phyloP scores from a whole-genome alignment of 2,113 vertebrate species.

The Sebastes fasciatus region DNA sequence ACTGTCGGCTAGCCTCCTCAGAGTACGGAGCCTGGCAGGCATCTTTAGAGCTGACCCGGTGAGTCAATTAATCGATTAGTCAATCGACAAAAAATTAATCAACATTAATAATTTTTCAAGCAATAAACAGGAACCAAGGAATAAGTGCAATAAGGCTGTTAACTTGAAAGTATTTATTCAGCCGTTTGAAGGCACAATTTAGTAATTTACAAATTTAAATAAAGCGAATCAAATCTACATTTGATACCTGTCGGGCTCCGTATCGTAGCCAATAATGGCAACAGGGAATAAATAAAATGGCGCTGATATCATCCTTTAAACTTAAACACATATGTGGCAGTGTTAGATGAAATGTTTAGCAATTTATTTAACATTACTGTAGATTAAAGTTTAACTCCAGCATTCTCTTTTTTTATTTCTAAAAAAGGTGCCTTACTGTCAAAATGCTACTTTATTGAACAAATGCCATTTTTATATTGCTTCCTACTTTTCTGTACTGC shows the following conservation, averaged over 20 bases:
- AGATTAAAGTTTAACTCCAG: not conserved
- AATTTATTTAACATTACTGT: conserved; percentile 9
- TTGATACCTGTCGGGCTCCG: not conserved
- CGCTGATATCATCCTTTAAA: not conserved
- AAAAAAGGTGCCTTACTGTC: not conserved
- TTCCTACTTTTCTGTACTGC: conserved; percentile 31
- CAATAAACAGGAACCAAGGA: not conserved
- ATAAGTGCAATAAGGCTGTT: not conserved
- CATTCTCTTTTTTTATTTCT: not conserved
- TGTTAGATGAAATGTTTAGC: conserved; percentile 37
- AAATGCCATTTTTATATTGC: conserved; percentile 28
- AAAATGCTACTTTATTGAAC: conserved; percentile 36
- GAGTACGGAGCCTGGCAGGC: not conserved
- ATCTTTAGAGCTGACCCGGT: not conserved
- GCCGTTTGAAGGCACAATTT: not conserved
- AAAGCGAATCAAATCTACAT: not conserved
- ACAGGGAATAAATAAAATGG: conserved; percentile 14
- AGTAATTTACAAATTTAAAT: not conserved
- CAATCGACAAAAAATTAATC: not conserved
- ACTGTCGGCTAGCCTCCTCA: not conserved
- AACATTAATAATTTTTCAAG: not conserved
- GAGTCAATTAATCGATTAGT: not conserved
- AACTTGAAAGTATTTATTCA: not conserved
- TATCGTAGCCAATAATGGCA: conserved; percentile 36
- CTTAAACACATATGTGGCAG: conserved; percentile 3